phyloP scores from a whole-genome alignment of 2,797 vertebrate genomes.

The Rhincodon typus region DNA sequence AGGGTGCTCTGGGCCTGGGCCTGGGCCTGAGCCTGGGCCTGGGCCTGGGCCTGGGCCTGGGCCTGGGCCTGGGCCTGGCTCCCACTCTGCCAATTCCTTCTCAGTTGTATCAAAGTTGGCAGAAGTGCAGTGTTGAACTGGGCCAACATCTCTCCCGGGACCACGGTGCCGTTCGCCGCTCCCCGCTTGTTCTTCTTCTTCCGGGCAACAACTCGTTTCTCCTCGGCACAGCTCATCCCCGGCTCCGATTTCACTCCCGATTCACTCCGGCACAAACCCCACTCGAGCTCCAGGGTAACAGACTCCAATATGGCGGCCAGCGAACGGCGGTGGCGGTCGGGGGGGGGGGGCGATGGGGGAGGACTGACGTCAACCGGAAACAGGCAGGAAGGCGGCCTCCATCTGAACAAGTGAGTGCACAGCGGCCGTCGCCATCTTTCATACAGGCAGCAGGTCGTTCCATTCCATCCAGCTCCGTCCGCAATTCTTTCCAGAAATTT shows the following conservation, averaged over 20 bases:
- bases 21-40: background rate
- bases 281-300: conserved; percentile 31
- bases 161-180: background rate
- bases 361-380: background rate
- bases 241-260: background rate
- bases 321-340: background rate
- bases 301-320: conserved; percentile 22
- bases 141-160: conserved; percentile 21
- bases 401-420: background rate
- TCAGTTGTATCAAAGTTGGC: too few relatives aligned
- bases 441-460: background rate
- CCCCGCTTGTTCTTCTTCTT: conserved; percentile 20
- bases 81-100: too few relatives aligned
- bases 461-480: background rate
- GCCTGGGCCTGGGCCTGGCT: too few relatives aligned
- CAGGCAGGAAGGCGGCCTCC: background rate
- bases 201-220: conserved; percentile 20
- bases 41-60: background rate
- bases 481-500: background rate
- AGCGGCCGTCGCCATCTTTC: background rate
- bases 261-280: background rate
- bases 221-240: conserved; percentile 24
- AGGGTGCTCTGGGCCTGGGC: conserved; percentile 42
- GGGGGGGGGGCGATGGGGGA: background rate
- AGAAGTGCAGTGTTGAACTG: too few relatives aligned